Conservation (phyloP, 2,113 vertebrate genomes). For the Barbus barbus region DNA sequence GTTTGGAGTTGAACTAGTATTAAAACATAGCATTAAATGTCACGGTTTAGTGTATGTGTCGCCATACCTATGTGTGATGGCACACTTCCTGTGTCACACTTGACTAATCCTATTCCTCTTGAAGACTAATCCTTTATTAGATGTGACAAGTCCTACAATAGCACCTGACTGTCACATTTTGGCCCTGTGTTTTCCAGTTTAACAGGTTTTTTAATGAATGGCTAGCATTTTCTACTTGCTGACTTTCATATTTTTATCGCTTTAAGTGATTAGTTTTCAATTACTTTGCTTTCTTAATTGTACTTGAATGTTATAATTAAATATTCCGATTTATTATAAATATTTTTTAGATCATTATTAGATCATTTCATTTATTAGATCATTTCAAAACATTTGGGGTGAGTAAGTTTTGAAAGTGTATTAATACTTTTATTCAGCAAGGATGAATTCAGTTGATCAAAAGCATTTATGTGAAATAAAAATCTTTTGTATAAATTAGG, state of each 20-base stretch:
- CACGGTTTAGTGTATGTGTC: slow-evolving; percentile 25
- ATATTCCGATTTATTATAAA: neutral
- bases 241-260: neutral
- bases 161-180: slow-evolving; percentile 32
- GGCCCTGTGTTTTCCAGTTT: neutral
- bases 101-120: slow-evolving; percentile 46
- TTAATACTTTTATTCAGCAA: neutral
- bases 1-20: neutral
- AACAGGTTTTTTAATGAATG: neutral
- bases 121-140: slow-evolving; percentile 51
- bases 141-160: slow-evolving; percentile 30
- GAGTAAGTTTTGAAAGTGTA: neutral
- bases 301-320: neutral
- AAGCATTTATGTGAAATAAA: too few species aligned
- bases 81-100: slow-evolving; percentile 28
- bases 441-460: neutral
- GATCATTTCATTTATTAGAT: neutral
- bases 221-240: neutral
- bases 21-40: slow-evolving; percentile 2
- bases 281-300: neutral
- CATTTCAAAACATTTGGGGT: neutral
- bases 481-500: too few species aligned
- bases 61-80: slow-evolving; percentile 19
- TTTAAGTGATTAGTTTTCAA: neutral
- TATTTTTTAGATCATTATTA: neutral